phyloP scores from a whole-genome alignment of 2,888 invertebrate genomes.

The Hofmannophila pseudospretella region DNA sequence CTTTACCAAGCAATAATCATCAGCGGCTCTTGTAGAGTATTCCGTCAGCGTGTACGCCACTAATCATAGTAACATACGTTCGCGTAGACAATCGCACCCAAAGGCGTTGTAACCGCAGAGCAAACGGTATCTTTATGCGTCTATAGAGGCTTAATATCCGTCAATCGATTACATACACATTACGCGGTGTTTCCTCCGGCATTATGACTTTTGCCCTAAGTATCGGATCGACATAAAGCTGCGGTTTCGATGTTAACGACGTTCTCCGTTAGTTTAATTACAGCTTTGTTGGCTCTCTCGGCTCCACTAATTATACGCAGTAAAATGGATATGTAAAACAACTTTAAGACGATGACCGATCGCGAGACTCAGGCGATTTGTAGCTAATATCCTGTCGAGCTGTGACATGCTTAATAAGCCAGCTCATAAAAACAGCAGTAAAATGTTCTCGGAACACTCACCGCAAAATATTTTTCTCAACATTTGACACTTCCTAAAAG shows the following conservation, averaged over 20 bases:
- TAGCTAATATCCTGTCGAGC: slow-evolving; percentile 60
- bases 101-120: slow-evolving; percentile 11
- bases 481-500: neutral
- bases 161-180: slow-evolving; percentile 37
- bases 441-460: slow-evolving; percentile 41
- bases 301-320: slow-evolving; percentile 61
- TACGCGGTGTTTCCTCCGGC: slow-evolving; percentile 29
- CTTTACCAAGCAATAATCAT: too few species aligned
- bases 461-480: slow-evolving; percentile 16
- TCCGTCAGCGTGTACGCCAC: neutral
- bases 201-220: slow-evolving; percentile 43
- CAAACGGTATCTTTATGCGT: slow-evolving; percentile 32
- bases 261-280: slow-evolving; percentile 69
- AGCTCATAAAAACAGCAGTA: slow-evolving; percentile 47
- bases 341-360: slow-evolving; percentile 57
- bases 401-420: slow-evolving; percentile 51
- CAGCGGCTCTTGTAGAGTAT: neutral
- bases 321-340: slow-evolving; percentile 67
- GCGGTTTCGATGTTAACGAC: slow-evolving; percentile 54
- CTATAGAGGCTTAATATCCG: slow-evolving; percentile 29
- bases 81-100: slow-evolving; percentile 11
- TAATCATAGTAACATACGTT: neutral
- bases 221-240: slow-evolving; percentile 39
- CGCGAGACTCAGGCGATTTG: slow-evolving; percentile 46
- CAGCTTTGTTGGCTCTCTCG: slow-evolving; percentile 57